phyloP scores from a whole-genome alignment of 2,888 invertebrate genomes.

The Pollenia griseotomentosa region DNA sequence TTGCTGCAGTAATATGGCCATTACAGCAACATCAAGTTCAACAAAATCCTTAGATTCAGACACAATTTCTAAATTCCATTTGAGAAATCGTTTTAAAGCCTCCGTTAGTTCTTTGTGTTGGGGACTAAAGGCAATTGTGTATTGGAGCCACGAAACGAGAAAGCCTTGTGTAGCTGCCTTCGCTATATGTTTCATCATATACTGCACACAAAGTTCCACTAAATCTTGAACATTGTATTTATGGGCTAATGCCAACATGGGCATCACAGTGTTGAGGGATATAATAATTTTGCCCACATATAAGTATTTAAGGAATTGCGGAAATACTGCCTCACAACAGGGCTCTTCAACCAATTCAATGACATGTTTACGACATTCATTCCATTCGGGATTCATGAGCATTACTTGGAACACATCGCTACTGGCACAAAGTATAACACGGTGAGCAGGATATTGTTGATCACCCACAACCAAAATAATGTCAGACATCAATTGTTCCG shows the following conservation, averaged over 20 bases:
- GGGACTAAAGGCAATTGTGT: constrained; percentile 92
- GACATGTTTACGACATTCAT: constrained; percentile 93
- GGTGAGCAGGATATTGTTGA: constrained; percentile 93
- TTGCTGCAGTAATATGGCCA: constrained; percentile 91
- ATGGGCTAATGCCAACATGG: constrained; percentile 94
- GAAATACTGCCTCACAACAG: constrained; percentile 93
- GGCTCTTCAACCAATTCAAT: constrained; percentile 94
- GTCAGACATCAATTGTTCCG: constrained; percentile 95
- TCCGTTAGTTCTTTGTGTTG: constrained; percentile 85
- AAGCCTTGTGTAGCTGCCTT: constrained; percentile 92
- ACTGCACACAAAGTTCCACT: constrained; percentile 91
- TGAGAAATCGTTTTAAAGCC: constrained; percentile 92
- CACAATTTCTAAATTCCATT: constrained; percentile 95
- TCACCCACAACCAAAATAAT: constrained; percentile 93
- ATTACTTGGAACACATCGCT: constrained; percentile 99
- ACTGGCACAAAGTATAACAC: constrained; percentile 95
- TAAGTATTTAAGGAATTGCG: constrained; percentile 92
- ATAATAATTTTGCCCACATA: constrained; percentile 96
- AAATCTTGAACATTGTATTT: constrained; percentile 97
- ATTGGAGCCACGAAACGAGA: constrained; percentile 95
- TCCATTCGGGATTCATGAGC: constrained; percentile 97
- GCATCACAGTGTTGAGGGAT: constrained; percentile 92
- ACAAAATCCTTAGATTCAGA: constrained; percentile 91
- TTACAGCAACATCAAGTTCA: constrained; percentile 91
- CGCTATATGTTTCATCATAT: constrained; percentile 94